Base-by-base conservation (phyloP, 2,113 vertebrate species). In the Muntiacus reevesi region DNA sequence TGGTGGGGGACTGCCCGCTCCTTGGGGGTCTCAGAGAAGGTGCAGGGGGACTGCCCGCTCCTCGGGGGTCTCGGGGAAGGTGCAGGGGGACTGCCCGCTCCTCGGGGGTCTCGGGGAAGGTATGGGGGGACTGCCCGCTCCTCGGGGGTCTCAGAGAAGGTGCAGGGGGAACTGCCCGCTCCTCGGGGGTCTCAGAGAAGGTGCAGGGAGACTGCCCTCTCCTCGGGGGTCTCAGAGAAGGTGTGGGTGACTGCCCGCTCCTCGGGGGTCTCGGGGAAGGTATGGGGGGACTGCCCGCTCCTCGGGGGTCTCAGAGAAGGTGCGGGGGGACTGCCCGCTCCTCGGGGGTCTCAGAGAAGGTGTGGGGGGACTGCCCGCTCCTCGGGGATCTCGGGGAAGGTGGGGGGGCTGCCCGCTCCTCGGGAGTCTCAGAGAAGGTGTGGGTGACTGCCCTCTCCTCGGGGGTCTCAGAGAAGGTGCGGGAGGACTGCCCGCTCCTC, bases 161-260 rank as follows among this genome's bases (percentile, higher is more conserved):
- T n/a, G n/a, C n/a, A n/a, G 2, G 3, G 60, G 13, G 4, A n/a
- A n/a, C 1, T 16, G 60, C 60, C 28, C 0, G 0, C 1, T 33
- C 60, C 60, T 62, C 3, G 0, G 6, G 28, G 28, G 13, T 62
- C 60, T 62, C 6, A 0, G 28, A 0, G 30, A 64, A 64, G 60
- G 6, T 62, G 14, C 1, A 0, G 59, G 28, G 60, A 30, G 30
- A 2, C 3, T 64, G 30, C 62, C 62, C 0, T 6, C 30, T 64
- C 6, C 28, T 62, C 6, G 0, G 60, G 13, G 13, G 28, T 62
- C 60, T 33, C 0, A 0, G 14, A 0, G 30, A 64, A 64, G 60
- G 6, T 16, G 3, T 8, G 6, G 59, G 28, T 30, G 14, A 7
- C 6, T 64, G 30, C 62, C 62, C 0, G 1, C 30, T 33, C 14